Evolutionary conservation across 1,140 invertebrate genomes (phyloP).

Genomic region (Teleopsis dalmanni): DNA sequence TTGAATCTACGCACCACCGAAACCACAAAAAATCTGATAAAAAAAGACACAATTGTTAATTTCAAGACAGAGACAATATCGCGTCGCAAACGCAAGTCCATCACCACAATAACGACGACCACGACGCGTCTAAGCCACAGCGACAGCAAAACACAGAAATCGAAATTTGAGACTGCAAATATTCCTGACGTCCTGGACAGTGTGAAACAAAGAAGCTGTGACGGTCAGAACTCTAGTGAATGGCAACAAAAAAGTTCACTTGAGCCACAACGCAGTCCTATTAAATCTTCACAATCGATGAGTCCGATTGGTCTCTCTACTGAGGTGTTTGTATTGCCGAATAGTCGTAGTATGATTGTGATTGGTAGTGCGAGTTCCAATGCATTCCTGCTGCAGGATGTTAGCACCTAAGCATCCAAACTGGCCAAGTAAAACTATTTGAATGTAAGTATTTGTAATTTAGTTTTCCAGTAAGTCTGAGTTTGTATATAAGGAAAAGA

Average conservation of each 20-base stretch:
- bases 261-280: slow-evolving; percentile 34
- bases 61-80: slow-evolving; percentile 17
- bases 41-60: slow-evolving; percentile 9
- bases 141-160: neutral
- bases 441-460: neutral
- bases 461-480: neutral
- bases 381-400: slow-evolving; percentile 21
- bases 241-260: slow-evolving; percentile 5
- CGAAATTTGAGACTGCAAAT: slow-evolving; percentile 9
- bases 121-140: neutral
- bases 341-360: slow-evolving; percentile 40
- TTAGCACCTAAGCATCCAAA: slow-evolving; percentile 31
- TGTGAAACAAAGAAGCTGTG: neutral
- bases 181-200: neutral
- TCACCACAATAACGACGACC: slow-evolving; percentile 7
- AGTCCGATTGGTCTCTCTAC: slow-evolving; percentile 32
- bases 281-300: slow-evolving; percentile 39
- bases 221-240: neutral
- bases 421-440: neutral
- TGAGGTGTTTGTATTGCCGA: slow-evolving; percentile 34
- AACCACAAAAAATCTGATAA: slow-evolving; percentile 8
- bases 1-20: slow-evolving; percentile 30
- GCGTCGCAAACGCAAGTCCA: slow-evolving; percentile 13
- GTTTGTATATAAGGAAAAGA: neutral
- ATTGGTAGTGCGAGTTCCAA: slow-evolving; percentile 19